Conservation (phyloP, 2,797 vertebrate genomes). For the Coranthus polyacanthus region DNA sequence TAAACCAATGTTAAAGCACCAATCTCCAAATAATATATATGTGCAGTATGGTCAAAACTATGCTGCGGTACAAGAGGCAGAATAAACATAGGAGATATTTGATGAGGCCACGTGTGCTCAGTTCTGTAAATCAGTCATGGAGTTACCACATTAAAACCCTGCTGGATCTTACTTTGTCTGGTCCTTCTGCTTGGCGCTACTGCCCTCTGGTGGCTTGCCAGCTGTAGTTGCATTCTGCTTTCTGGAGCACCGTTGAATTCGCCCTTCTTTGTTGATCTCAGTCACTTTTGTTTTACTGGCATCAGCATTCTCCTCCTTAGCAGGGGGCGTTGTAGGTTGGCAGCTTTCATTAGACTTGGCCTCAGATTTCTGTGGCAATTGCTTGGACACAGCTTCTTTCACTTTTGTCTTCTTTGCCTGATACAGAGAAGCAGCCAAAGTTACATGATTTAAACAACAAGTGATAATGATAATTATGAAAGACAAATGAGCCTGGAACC, state of each 20-base stretch:
- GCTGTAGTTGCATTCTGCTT: constrained; percentile 34
- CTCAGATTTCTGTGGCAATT: constrained; percentile 21
- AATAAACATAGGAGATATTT: neutral
- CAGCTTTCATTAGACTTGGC: constrained; percentile 33
- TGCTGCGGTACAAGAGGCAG: neutral
- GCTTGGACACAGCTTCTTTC: constrained; percentile 46
- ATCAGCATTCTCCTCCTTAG: constrained; percentile 25
- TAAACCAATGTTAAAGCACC: neutral
- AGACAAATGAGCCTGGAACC: no score
- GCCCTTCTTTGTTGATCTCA: constrained; percentile 30
- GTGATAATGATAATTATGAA: neutral
- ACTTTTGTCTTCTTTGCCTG: constrained; percentile 66
- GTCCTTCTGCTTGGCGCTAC: constrained; percentile 51
- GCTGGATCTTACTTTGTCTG: constrained; percentile 47
- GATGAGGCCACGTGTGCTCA: neutral
- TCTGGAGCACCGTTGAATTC: constrained; percentile 10
- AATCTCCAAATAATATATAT: neutral
- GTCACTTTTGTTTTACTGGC: constrained; percentile 17
- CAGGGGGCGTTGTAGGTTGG: constrained; percentile 9
- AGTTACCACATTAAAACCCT: neutral
- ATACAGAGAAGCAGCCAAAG: constrained; percentile 16
- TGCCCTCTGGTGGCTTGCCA: constrained; percentile 71
- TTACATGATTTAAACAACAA: neutral
- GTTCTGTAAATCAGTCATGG: neutral
- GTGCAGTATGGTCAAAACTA: neutral